phyloP scores from a whole-genome alignment of 2,888 invertebrate genomes.

The Tenthredo amoena region DNA sequence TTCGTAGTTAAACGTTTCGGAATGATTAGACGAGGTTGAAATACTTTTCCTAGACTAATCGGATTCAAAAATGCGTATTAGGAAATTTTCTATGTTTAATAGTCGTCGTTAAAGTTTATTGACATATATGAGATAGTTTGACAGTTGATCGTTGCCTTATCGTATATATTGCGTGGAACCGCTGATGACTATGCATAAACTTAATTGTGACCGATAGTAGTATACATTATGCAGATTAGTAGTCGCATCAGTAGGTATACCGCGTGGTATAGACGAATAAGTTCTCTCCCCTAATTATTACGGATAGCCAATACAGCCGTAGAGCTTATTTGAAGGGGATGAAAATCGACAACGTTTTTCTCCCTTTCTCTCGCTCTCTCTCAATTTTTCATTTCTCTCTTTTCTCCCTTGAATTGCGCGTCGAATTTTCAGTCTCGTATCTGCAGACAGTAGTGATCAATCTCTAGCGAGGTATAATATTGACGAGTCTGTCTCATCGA shows the following conservation, averaged over 20 bases:
- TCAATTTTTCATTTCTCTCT: neutral
- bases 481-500: slow-evolving; percentile 45
- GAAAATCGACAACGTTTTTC: slow-evolving; percentile 29
- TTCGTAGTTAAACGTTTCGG: neutral
- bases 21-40: neutral
- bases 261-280: neutral
- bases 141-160: slow-evolving; percentile 19
- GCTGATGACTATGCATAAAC: slow-evolving; percentile 19
- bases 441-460: slow-evolving; percentile 35
- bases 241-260: neutral
- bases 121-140: slow-evolving; percentile 9
- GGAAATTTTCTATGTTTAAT: neutral
- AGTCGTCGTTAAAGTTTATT: slow-evolving; percentile 9
- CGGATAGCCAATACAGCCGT: slow-evolving; percentile 25
- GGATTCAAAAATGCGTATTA: neutral
- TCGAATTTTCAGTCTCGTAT: slow-evolving; percentile 33
- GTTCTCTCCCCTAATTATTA: slow-evolving; percentile 42
- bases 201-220: slow-evolving; percentile 38
- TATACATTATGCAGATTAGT: slow-evolving; percentile 10
- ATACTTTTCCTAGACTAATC: neutral
- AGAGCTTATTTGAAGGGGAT: slow-evolving; percentile 29
- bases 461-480: slow-evolving; percentile 45
- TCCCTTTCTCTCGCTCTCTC: neutral
- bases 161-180: slow-evolving; percentile 18
- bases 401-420: slow-evolving; percentile 18